These are phyloP conservation scores for Laticauda colubrina DNA, from an alignment of 2,113 vertebrate species.

Conservation along the genomic window DNA sequence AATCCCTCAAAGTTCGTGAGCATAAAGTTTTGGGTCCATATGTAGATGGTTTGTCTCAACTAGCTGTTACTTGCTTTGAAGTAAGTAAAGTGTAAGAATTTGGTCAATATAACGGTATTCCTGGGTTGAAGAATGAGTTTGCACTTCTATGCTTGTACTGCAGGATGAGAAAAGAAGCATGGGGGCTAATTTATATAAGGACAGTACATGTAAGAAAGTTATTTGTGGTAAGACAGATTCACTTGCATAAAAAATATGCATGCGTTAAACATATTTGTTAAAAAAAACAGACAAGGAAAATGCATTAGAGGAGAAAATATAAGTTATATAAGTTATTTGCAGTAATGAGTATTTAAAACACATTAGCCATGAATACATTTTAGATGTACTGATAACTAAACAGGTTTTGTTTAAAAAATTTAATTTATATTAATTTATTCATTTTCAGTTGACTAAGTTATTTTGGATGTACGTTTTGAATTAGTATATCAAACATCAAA, in stretches of 20 bases:
- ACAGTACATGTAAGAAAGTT: not conserved
- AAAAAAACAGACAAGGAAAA: not conserved
- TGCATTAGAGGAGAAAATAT: not conserved
- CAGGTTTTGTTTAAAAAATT: not conserved
- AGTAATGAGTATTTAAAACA: not conserved
- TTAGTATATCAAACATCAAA: not conserved
- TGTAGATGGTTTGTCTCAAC: constrained; percentile 94
- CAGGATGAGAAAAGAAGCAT: not conserved
- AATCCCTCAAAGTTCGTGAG: constrained; percentile 94
- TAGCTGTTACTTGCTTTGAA: constrained; percentile 94
- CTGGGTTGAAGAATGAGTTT: not conserved
- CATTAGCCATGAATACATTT: not conserved
- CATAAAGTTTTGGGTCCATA: constrained; percentile 97
- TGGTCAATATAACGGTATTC: not conserved
- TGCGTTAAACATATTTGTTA: not conserved
- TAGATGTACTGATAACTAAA: not conserved
- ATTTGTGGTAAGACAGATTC: not conserved
- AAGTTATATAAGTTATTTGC: constrained; percentile 13
- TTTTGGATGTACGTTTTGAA: not conserved
- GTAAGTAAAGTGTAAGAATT: constrained; percentile 64
- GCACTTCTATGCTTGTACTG: not conserved
- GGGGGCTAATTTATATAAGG: not conserved
- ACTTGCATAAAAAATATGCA: not conserved
- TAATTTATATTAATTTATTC: not conserved
- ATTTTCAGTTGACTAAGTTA: not conserved